phyloP scores from a whole-genome alignment of 2,797 vertebrate species.

The Acanthiza pusilla region DNA sequence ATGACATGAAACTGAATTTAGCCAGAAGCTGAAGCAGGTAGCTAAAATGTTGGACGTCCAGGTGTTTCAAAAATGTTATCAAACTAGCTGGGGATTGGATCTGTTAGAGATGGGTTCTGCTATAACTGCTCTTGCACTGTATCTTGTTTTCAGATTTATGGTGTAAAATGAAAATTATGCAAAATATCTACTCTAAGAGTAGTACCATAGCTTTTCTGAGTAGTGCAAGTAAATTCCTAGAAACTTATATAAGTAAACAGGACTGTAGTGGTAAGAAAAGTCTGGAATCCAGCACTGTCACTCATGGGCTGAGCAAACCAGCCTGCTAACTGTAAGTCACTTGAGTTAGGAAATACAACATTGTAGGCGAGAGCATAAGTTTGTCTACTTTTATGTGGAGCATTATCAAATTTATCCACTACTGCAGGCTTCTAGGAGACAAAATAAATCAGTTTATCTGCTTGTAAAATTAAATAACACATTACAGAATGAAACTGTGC shows the following conservation, averaged over 20 bases:
- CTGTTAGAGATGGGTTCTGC: not conserved
- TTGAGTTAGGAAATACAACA: not conserved
- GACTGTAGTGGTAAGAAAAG: not conserved
- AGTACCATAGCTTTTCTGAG: not conserved
- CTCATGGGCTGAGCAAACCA: not conserved
- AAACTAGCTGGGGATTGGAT: not conserved
- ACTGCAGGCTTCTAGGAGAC: not conserved
- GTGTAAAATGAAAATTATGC: not conserved
- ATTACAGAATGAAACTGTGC: not conserved
- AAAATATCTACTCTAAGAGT: not conserved
- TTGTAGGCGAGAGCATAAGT: not conserved
- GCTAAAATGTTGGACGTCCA: not conserved
- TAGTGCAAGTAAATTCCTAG: not conserved
- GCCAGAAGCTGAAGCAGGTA: not conserved
- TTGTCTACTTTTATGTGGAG: not conserved
- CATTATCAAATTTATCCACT: not conserved
- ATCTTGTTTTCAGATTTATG: not conserved
- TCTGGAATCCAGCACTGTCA: not conserved
- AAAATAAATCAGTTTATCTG: not conserved
- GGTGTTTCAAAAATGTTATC: not conserved
- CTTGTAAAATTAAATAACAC: not conserved
- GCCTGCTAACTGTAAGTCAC: not conserved
- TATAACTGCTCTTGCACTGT: not conserved
- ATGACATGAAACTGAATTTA: not conserved
- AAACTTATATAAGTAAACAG: fast-evolving